phyloP scores from a whole-genome alignment of 2,113 vertebrate genomes.

The Microtus oregoni region DNA sequence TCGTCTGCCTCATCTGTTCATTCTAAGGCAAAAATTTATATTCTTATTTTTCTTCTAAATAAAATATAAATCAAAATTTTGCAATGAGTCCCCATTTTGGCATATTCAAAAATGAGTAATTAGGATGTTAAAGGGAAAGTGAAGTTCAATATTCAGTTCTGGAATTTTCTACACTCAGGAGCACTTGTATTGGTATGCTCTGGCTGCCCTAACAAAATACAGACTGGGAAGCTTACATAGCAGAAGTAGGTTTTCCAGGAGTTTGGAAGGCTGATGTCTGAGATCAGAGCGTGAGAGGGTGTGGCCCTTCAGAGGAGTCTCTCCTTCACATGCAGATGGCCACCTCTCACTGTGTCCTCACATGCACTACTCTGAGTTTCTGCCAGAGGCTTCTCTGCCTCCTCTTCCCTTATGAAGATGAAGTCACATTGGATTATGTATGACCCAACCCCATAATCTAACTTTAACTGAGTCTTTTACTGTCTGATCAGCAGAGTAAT shows the following conservation, averaged over 20 bases:
- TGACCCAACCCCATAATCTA: rapidly evolving
- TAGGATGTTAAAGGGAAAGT: not conserved
- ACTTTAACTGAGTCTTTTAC: not conserved
- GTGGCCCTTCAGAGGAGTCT: not conserved
- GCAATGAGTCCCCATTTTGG: not conserved
- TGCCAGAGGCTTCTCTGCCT: not conserved
- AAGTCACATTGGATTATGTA: not conserved
- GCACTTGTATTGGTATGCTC: not conserved
- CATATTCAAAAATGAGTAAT: not conserved
- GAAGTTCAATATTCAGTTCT: not conserved
- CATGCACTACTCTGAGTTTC: rapidly evolving
- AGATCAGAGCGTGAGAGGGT: not conserved
- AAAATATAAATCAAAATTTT: not conserved
- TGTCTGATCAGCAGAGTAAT: not conserved
- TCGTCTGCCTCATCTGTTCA: not conserved
- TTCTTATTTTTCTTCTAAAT: not conserved
- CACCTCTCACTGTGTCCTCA: not conserved
- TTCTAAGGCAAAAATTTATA: not conserved
- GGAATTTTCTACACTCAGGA: not conserved
- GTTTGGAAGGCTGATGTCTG: not conserved
- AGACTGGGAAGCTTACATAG: not conserved
- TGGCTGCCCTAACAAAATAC: not conserved
- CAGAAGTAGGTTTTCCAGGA: not conserved
- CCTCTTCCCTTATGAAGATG: not conserved
- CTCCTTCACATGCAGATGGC: not conserved